These are phyloP conservation scores for Pemphredon lugubris DNA, from an alignment of 2,888 invertebrate species.

Conservation along the genomic window DNA sequence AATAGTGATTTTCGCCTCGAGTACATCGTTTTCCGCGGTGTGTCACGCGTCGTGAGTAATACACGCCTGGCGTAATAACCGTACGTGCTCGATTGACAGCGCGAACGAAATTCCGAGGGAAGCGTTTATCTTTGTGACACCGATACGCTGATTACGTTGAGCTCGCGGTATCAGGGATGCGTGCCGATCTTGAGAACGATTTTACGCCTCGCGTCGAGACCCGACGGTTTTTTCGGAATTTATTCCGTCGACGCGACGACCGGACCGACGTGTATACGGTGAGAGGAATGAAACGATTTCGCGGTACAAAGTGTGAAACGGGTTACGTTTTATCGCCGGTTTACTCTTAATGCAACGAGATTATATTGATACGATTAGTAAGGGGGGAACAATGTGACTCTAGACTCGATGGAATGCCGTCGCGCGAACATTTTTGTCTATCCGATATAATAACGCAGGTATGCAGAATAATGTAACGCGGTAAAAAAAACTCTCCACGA, in stretches of 20 bases:
- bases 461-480: conserved; percentile 28
- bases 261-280: no score
- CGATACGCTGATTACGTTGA: conserved; percentile 53
- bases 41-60: conserved; percentile 61
- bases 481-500: conserved; percentile 10
- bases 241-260: no score
- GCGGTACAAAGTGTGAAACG: no score
- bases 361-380: no score
- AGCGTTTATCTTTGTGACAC: conserved; percentile 50
- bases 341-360: no score
- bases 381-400: neutral
- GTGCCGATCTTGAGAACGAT: conserved; percentile 19
- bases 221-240: neutral
- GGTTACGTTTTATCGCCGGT: no score
- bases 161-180: no score
- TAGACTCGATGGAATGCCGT: conserved; percentile 12
- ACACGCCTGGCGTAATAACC: conserved; percentile 9
- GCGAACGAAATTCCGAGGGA: conserved; percentile 44
- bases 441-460: conserved; percentile 13
- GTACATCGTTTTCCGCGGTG: conserved; percentile 38
- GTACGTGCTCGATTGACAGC: conserved; percentile 30
- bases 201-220: neutral
- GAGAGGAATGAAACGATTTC: no score
- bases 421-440: conserved; percentile 13
- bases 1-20: conserved; percentile 38